phyloP scores from a whole-genome alignment of 2,113 vertebrate species.

The Fregata magnificens region DNA sequence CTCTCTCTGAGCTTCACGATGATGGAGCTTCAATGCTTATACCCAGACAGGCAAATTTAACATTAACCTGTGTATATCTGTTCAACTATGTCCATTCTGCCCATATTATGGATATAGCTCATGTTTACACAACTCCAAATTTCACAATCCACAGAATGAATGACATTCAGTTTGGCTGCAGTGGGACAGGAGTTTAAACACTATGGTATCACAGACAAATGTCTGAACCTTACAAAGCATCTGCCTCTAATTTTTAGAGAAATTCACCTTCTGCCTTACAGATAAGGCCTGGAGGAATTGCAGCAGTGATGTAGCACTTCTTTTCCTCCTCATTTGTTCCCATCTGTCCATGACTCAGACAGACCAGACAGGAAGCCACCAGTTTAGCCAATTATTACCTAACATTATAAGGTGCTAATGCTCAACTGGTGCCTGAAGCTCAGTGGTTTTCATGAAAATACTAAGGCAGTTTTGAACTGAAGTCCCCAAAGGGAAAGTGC shows the following conservation, averaged over 20 bases:
- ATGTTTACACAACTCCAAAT: neutral
- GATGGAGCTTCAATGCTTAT: neutral
- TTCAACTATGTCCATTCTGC: neutral
- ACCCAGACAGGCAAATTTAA: neutral
- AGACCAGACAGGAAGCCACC: rapidly evolving
- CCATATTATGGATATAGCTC: neutral
- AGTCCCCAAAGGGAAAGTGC: neutral
- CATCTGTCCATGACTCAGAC: neutral
- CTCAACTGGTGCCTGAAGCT: neutral
- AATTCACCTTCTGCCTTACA: neutral
- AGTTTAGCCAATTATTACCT: neutral
- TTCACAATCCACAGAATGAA: neutral
- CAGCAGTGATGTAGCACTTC: neutral
- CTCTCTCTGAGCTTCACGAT: neutral
- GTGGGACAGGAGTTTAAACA: neutral
- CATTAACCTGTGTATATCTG: neutral
- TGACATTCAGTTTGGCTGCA: neutral
- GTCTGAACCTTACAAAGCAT: neutral
- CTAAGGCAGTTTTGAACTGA: neutral
- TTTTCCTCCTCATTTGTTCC: neutral
- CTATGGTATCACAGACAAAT: neutral
- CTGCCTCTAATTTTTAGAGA: neutral
- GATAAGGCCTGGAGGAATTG: neutral
- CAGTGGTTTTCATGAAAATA: neutral
- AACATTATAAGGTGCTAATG: neutral